Conservation (phyloP, 2,797 vertebrate species). For the Pangasius sanitwongsei region DNA sequence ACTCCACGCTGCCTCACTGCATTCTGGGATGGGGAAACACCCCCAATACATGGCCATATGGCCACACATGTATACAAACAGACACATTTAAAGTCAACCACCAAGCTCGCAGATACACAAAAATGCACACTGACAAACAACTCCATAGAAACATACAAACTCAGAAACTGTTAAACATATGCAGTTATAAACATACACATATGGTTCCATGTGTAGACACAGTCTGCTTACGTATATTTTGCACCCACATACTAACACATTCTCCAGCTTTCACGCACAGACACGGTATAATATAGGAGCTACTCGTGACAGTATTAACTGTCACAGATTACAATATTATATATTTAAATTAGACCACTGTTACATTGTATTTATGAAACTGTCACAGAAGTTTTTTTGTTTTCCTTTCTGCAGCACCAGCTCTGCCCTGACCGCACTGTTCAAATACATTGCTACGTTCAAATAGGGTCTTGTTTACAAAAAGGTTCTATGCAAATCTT, state of each 20-base stretch:
- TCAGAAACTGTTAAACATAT: neutral
- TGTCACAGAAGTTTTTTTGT: neutral
- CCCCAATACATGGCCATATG: constrained; percentile 46
- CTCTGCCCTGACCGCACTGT: neutral
- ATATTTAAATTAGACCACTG: neutral
- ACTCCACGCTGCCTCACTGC: constrained; percentile 35
- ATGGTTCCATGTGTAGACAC: neutral
- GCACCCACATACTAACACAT: neutral
- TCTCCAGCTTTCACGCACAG: neutral
- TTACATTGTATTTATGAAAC: neutral
- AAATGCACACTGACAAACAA: neutral
- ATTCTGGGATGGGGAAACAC: constrained; percentile 48
- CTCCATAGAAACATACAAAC: neutral
- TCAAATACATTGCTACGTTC: neutral
- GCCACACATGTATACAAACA: neutral
- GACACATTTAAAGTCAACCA: neutral
- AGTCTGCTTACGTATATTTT: neutral
- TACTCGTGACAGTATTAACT: neutral
- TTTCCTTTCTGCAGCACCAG: neutral
- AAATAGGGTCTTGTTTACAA: neutral
- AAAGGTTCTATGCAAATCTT: neutral
- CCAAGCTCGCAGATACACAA: neutral
- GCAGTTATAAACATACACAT: neutral
- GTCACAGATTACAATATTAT: neutral
- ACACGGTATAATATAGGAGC: neutral